Evolutionary conservation across 2,888 invertebrate species (phyloP).

Genomic region (Pseudolycoriella hygida): DNA sequence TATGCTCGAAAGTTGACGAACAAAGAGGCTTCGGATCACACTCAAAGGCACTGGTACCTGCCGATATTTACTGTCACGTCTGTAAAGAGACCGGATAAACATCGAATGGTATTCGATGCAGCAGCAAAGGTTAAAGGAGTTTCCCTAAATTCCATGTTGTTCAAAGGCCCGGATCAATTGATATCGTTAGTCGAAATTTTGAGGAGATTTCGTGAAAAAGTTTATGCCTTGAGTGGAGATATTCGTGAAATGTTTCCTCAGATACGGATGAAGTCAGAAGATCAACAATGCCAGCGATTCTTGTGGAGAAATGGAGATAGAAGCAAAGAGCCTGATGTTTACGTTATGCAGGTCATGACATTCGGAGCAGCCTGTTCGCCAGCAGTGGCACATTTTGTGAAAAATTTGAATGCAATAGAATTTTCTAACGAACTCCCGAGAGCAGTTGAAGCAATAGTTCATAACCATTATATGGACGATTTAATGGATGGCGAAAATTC

Average conservation of each 20-base stretch:
- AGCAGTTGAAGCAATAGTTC: not conserved
- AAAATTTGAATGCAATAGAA: not conserved
- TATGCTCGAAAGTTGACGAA: constrained; percentile 8
- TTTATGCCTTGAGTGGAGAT: constrained; percentile 9
- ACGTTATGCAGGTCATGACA: not conserved
- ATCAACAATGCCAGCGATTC: constrained; percentile 8
- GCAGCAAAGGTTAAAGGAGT: too few relatives aligned
- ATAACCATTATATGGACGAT: not conserved
- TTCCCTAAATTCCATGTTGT: too few relatives aligned
- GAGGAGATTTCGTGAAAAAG: constrained; percentile 9
- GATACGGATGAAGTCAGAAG: constrained; percentile 6
- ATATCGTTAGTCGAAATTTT: constrained; percentile 10
- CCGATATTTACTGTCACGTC: constrained; percentile 13
- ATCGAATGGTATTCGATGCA: too few relatives aligned
- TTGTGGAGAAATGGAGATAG: constrained; percentile 7
- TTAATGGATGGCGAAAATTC: not conserved
- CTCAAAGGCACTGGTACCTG: constrained; percentile 12
- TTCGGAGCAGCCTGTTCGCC: not conserved
- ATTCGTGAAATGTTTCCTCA: constrained; percentile 12
- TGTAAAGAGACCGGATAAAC: constrained; percentile 14
- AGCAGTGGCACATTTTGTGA: not conserved
- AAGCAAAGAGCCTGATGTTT: not conserved
- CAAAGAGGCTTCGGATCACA: constrained; percentile 3
- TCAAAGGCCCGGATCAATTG: constrained; percentile 12
- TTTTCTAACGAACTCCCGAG: not conserved